These are phyloP conservation scores for Eupelmus urozonus DNA, from an alignment of 2,888 invertebrate genomes.

Conservation along the genomic window DNA sequence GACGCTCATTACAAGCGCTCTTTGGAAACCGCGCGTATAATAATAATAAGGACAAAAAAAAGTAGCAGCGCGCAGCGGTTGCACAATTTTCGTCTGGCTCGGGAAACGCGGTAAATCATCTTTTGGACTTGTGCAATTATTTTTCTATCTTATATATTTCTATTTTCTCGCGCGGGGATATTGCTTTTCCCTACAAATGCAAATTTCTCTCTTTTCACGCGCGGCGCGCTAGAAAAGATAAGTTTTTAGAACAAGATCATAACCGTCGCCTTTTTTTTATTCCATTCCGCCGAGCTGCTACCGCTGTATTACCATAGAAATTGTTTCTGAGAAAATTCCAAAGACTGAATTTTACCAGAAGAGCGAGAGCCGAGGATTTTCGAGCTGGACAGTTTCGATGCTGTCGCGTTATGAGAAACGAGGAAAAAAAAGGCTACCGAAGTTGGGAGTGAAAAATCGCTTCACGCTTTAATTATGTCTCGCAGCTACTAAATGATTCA, in stretches of 20 bases:
- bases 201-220: neutral
- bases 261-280: too few relatives aligned
- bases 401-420: too few relatives aligned
- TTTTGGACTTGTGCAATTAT: neutral
- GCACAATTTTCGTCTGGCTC: neutral
- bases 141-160: neutral
- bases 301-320: too few relatives aligned
- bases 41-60: neutral
- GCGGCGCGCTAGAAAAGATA: neutral
- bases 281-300: too few relatives aligned
- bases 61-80: neutral
- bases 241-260: too few relatives aligned
- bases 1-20: constrained; percentile 1
- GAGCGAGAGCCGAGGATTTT: neutral
- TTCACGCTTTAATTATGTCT: constrained; percentile 23
- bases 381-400: too few relatives aligned
- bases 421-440: too few relatives aligned
- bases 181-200: constrained; percentile 3
- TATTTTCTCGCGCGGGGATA: neutral
- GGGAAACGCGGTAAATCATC: constrained; percentile 18
- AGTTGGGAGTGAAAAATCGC: neutral
- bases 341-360: neutral
- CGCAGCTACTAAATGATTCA: constrained; percentile 1
- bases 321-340: neutral
- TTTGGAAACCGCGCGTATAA: neutral